Conservation (phyloP, 2,888 invertebrate genomes). For the Pyrocoelia pectoralis region DNA sequence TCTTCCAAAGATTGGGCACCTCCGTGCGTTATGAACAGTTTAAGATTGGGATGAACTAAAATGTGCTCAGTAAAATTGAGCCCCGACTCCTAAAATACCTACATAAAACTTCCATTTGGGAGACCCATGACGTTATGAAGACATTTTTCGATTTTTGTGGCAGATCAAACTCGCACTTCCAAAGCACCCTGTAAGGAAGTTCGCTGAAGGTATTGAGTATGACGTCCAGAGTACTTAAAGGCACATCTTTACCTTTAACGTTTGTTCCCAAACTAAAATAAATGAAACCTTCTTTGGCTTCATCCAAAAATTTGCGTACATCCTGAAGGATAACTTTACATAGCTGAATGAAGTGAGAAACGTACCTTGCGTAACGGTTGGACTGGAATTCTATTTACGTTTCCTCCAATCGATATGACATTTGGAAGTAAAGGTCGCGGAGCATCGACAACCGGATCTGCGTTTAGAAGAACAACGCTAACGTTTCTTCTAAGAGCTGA, state of each 20-base stretch:
- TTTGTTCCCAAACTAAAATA: conserved; percentile 10
- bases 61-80: background rate
- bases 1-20: background rate
- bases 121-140: background rate
- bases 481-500: conserved; percentile 46
- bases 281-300: background rate
- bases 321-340: no score
- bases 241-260: background rate
- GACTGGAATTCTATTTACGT: background rate
- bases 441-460: conserved; percentile 54
- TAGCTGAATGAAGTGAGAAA: no score
- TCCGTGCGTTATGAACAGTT: background rate
- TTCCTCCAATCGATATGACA: conserved; percentile 54
- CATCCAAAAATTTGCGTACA: background rate
- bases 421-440: conserved; percentile 57
- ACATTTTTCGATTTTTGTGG: background rate
- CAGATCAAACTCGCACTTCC: background rate
- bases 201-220: background rate
- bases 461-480: conserved; percentile 59
- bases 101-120: background rate
- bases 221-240: background rate
- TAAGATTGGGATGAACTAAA: background rate
- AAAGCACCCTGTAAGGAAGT: background rate
- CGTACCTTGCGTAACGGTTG: background rate
- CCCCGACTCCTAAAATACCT: no score